Base-by-base conservation (phyloP, 2,888 invertebrate genomes). In the Drosophila nigricruria region DNA sequence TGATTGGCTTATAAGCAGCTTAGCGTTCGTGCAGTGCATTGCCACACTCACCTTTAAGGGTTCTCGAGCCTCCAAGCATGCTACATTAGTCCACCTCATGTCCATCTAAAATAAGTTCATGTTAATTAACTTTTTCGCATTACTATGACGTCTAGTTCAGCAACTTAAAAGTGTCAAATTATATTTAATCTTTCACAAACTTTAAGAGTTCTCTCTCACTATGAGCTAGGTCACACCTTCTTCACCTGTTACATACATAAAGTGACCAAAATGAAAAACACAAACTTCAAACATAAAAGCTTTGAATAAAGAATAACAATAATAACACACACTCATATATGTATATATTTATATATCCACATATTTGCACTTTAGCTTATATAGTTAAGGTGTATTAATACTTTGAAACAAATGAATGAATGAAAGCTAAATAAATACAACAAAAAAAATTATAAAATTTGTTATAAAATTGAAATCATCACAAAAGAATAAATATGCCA, bases 121-220 rank as follows among this genome's bases (percentile, higher is more conserved):
- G 71, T 83, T 83, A 80, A 85, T 85, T 81, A 84, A 82, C 82
- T 72, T 77, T 77, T 61, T 58, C 70, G 75, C 69, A 6, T 16
- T 25, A 0, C 16, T 45, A 45, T 45, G 25, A 12, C 23, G 3
- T 43, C 14, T 3, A 45, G 23, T 0, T 6, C 4, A 12, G 12
- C 20, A 12, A 20, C 9, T 1, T 45, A 3, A 45, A 12, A 20
- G 12, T 12, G 20, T 10, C 20, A 20, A 20, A 20, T 5, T 20
- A 20, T 20, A 20, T 30, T n/a, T n/a, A n/a, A n/a, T n/a, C n/a
- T n/a, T n/a, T n/a, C n/a, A n/a, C n/a, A n/a, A n/a, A n/a, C n/a
- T n/a, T n/a, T n/a, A n/a, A n/a, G n/a, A n/a, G n/a, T n/a, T n/a
- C n/a, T n/a, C n/a, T n/a, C n/a, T n/a, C n/a, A n/a, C n/a, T n/a